Percentiles rank a stretch among this genome's conserved stretches.
phyloP scores from a whole-genome alignment of 2,113 vertebrate genomes.

The Ibidorhyncha struthersii region DNA sequence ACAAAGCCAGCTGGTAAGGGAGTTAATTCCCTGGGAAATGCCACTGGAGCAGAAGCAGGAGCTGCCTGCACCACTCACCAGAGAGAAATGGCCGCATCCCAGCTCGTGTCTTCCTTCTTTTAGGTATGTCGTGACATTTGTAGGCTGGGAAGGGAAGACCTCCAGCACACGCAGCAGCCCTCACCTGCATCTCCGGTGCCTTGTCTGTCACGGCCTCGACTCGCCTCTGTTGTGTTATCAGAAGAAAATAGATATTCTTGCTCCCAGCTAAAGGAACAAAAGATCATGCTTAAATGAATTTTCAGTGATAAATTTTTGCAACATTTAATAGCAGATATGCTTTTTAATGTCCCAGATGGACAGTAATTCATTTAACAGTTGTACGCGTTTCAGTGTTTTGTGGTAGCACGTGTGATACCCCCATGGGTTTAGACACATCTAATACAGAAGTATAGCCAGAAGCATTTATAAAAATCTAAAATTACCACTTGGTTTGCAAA shows the following conservation, averaged over 20 bases:
- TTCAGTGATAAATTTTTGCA: neutral
- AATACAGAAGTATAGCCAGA: neutral
- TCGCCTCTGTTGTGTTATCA: neutral
- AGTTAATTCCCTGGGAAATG: no score
- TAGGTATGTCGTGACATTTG: no score
- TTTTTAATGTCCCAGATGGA: neutral
- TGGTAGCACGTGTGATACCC: neutral
- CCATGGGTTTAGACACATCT: neutral
- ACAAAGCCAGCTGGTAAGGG: accelerated
- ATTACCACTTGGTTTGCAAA: neutral
- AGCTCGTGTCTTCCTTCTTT: no score
- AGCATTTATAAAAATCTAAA: neutral
- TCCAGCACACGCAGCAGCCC: neutral
- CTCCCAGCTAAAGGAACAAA: neutral
- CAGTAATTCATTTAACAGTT: neutral
- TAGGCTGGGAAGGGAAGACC: no score
- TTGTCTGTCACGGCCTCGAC: neutral
- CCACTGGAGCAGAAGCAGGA: neutral
- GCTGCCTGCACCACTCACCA: neutral
- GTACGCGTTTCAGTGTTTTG: neutral
- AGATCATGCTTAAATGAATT: neutral
- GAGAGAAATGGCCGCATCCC: accelerated
- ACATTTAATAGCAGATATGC: neutral
- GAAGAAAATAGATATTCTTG: neutral
- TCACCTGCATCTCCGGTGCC: neutral